A percentile compares a stretch with the other conserved stretches of the same genome.
Evolutionary conservation across 2,797 vertebrate species (phyloP).

Genomic region (Perodicticus potto): DNA sequence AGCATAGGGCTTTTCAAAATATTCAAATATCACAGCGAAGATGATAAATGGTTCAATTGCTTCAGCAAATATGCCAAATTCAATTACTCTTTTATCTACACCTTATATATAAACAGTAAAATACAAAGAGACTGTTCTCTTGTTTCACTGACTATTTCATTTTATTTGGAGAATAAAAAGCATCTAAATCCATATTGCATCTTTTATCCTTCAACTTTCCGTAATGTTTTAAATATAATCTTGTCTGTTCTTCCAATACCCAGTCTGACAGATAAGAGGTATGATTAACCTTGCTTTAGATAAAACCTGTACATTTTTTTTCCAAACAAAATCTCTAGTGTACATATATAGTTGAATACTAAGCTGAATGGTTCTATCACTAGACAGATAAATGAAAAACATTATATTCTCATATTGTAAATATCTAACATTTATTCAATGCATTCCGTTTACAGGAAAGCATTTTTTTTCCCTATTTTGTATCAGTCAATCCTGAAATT

Average conservation of each 20-base stretch:
- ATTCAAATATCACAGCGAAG: background rate
- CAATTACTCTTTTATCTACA: background rate
- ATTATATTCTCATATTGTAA: background rate
- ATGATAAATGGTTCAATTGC: background rate
- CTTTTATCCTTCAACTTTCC: background rate
- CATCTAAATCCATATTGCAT: background rate
- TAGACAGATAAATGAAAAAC: background rate
- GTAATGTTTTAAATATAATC: slow-evolving; percentile 9
- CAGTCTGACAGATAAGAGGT: background rate
- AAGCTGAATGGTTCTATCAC: background rate
- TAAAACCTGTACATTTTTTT: background rate
- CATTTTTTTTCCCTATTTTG: background rate
- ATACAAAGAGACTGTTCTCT: background rate
- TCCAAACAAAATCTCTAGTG: background rate
- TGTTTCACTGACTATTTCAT: background rate
- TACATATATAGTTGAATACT: background rate
- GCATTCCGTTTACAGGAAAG: background rate
- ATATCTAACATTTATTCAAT: background rate
- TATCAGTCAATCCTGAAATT: background rate
- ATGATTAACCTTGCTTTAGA: background rate
- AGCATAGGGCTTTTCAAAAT: background rate
- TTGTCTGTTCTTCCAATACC: background rate
- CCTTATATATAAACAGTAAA: background rate
- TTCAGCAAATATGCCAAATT: slow-evolving; percentile 11
- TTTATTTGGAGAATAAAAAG: slow-evolving; percentile 35